phyloP scores from a whole-genome alignment of 2,797 vertebrate genomes.

The Mormyrus hasselquistii region DNA sequence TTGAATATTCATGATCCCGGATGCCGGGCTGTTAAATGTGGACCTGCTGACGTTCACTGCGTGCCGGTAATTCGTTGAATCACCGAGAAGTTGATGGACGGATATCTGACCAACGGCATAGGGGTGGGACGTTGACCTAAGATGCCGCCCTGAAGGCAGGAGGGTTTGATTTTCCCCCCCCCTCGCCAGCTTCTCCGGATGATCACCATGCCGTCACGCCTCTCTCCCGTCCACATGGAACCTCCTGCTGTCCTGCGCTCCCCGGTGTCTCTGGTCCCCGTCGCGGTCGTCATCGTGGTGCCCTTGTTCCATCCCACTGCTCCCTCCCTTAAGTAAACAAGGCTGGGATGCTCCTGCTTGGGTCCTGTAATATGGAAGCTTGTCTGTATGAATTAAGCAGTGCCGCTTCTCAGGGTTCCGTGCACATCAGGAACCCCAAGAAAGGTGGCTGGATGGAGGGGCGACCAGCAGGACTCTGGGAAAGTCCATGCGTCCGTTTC shows the following conservation, averaged over 20 bases:
- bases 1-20: slow-evolving; percentile 6
- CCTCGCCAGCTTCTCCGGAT: neutral
- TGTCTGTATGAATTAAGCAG: neutral
- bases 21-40: neutral
- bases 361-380: neutral
- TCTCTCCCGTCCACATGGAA: neutral
- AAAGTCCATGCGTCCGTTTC: neutral
- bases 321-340: neutral
- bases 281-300: neutral
- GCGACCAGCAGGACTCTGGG: neutral
- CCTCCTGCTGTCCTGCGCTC: neutral
- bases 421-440: neutral
- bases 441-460: neutral
- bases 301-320: neutral
- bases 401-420: neutral
- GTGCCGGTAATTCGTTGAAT: neutral
- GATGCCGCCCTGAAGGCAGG: neutral
- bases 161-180: neutral
- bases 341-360: neutral
- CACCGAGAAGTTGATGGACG: neutral
- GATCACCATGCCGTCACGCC: neutral
- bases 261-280: neutral
- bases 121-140: neutral
- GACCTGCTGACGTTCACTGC: neutral
- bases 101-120: neutral